Evolutionary conservation across 2,113 vertebrate species (phyloP).

Genomic region (Tretioscincus oriximinensis): DNA sequence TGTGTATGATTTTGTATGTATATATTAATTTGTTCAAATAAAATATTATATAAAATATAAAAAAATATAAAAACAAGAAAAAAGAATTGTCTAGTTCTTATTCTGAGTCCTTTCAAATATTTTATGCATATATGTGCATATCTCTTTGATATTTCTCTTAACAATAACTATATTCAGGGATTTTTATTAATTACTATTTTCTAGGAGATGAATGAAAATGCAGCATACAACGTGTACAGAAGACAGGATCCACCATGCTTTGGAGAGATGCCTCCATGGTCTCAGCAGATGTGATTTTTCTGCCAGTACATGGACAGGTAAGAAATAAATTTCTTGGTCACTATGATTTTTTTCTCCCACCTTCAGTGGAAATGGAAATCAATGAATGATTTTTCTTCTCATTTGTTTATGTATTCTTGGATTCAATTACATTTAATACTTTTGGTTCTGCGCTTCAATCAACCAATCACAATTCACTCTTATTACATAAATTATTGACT

Average conservation of each 20-base stretch:
- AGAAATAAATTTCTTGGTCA: slow-evolving; percentile 39
- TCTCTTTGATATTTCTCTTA: too few relatives aligned
- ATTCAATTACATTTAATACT: too few relatives aligned
- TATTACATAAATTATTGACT: background rate
- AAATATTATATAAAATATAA: too few relatives aligned
- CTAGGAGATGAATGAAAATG: slow-evolving; percentile 89
- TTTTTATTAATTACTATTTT: background rate
- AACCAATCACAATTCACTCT: background rate
- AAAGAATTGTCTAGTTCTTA: too few relatives aligned
- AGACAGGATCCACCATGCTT: slow-evolving; percentile 94
- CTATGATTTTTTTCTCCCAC: background rate
- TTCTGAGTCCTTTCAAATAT: too few relatives aligned
- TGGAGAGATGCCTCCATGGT: slow-evolving; percentile 90
- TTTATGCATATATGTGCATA: background rate
- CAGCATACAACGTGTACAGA: slow-evolving; percentile 97
- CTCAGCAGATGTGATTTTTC: slow-evolving; percentile 77
- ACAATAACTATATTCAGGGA: too few relatives aligned
- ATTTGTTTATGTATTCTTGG: too few relatives aligned
- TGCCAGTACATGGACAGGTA: slow-evolving; percentile 87
- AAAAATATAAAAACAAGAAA: too few relatives aligned
- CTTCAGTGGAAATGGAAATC: background rate
- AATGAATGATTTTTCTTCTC: too few relatives aligned
- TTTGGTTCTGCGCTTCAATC: background rate
- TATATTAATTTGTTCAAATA: too few relatives aligned
- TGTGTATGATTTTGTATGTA: too few relatives aligned